Percentiles rank a stretch among this genome's conserved stretches.
Conservation (phyloP, 2,797 vertebrate species). For the Hephaestus fuliginosus region DNA sequence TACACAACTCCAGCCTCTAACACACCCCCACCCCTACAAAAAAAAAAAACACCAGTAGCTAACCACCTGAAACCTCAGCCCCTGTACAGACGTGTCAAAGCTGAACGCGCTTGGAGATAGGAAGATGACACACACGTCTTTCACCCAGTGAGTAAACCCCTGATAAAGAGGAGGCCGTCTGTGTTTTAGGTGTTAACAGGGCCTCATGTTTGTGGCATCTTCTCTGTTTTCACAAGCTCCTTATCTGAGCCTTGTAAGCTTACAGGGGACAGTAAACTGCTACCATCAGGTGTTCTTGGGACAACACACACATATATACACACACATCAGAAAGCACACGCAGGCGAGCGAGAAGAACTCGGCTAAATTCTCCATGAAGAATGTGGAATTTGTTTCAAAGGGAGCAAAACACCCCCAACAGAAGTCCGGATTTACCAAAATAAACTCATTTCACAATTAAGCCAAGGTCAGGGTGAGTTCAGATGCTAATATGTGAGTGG, state of each 20-base stretch:
- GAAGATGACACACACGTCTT: constrained; percentile 14
- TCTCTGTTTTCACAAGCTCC: constrained; percentile 31
- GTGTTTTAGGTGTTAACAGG: constrained; percentile 37
- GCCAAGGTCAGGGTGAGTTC: constrained; percentile 62
- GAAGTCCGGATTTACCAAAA: constrained; percentile 72
- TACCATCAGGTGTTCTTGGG: constrained; percentile 50
- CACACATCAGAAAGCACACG: constrained; percentile 18
- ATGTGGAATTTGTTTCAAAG: constrained; percentile 75
- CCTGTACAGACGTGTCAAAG: constrained; percentile 1
- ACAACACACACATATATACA: neutral
- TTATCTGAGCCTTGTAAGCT: constrained; percentile 22
- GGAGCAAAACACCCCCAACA: constrained; percentile 35
- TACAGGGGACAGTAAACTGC: constrained; percentile 7
- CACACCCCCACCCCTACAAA: constrained; percentile 26
- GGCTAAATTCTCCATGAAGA: constrained; percentile 62
- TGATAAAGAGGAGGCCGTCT: constrained; percentile 10
- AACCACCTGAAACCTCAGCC: constrained; percentile 59
- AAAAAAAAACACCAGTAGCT: constrained; percentile 18
- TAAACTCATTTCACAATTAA: constrained; percentile 76
- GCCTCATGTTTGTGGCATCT: constrained; percentile 34
- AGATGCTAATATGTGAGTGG: constrained; percentile 64
- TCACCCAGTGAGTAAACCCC: constrained; percentile 26
- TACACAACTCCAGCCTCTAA: constrained; percentile 22
- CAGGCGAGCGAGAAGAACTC: constrained; percentile 17
- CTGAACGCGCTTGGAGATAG: constrained; percentile 27